phyloP scores from a whole-genome alignment of 2,113 vertebrate genomes.

The Apteryx owenii region DNA sequence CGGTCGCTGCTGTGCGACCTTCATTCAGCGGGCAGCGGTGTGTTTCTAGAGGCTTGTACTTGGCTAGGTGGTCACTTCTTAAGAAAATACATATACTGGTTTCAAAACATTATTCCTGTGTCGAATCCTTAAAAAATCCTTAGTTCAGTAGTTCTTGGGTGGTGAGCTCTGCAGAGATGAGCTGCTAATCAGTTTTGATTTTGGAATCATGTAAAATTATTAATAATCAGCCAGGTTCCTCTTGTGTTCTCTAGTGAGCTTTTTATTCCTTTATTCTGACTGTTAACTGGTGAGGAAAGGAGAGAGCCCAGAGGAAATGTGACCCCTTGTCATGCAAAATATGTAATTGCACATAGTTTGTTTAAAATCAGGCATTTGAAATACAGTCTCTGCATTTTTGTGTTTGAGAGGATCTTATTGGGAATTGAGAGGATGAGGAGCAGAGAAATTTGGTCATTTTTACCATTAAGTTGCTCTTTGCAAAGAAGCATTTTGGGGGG shows the following conservation, averaged over 20 bases:
- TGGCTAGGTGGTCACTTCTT: background rate
- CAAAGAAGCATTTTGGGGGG: background rate
- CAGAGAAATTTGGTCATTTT: too few relatives aligned
- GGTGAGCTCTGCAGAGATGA: background rate
- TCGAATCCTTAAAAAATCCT: background rate
- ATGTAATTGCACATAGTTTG: background rate
- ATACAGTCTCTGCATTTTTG: background rate
- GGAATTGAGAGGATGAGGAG: background rate
- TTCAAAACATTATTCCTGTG: background rate
- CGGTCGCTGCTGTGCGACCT: background rate
- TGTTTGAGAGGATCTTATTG: too few relatives aligned
- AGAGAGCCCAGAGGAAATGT: background rate
- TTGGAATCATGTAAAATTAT: background rate
- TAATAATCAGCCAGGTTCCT: background rate
- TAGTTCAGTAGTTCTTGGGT: background rate
- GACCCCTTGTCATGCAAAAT: background rate
- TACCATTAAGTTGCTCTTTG: fast-evolving
- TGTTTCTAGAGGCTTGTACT: background rate
- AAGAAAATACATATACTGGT: background rate
- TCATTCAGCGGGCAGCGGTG: background rate
- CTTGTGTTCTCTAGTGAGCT: background rate
- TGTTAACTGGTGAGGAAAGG: background rate
- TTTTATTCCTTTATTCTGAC: background rate
- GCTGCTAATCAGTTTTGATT: background rate
- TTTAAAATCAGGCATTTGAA: background rate